Evolutionary conservation across 2,113 vertebrate genomes (phyloP).

Genomic region (Pheucticus melanocephalus): DNA sequence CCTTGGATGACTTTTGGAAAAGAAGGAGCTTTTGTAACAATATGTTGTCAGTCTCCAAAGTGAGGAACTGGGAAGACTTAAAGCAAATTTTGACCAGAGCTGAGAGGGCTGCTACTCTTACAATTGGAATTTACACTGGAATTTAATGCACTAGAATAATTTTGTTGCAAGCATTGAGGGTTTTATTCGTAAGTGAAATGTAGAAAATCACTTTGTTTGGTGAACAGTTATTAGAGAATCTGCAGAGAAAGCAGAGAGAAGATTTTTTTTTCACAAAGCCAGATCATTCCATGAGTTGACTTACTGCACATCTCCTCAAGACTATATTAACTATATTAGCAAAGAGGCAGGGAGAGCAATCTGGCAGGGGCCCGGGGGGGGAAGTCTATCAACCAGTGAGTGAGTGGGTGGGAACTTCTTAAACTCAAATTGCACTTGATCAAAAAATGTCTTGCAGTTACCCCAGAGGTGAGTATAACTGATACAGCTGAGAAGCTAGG

Average conservation of each 20-base stretch:
- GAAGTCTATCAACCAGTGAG: background rate
- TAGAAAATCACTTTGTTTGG: background rate
- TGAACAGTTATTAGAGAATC: background rate
- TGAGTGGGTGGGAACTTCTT: background rate
- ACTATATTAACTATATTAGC: background rate
- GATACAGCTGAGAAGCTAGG: background rate
- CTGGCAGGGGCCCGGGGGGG: background rate
- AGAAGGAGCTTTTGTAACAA: background rate
- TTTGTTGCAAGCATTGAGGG: background rate
- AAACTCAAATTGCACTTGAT: background rate
- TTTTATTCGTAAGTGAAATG: background rate
- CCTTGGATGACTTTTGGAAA: background rate
- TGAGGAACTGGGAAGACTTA: background rate
- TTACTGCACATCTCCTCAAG: background rate
- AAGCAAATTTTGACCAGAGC: constrained; percentile 1
- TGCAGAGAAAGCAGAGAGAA: background rate
- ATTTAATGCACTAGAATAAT: background rate
- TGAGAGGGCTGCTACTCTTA: background rate
- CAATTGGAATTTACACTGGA: background rate
- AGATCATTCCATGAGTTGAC: background rate
- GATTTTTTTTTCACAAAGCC: background rate
- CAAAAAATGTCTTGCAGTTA: background rate
- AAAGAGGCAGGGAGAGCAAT: background rate
- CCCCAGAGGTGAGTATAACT: background rate
- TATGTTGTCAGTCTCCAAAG: background rate